Evolutionary conservation across 1,140 invertebrate genomes (phyloP), one percentile per base, ranked within the genome.

Genomic region (Olivierus martensii): DNA sequence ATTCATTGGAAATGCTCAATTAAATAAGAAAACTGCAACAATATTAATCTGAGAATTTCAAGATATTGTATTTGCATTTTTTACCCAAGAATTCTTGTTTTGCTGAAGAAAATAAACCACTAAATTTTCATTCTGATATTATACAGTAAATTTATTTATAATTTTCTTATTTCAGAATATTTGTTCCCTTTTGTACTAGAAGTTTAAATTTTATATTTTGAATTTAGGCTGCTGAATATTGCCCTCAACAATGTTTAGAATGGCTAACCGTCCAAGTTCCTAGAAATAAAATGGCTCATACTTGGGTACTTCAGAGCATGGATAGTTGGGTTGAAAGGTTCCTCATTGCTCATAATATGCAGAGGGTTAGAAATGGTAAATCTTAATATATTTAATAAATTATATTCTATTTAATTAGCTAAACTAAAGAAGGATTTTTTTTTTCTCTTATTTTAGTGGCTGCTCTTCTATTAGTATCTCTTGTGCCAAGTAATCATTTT

Each of bases 271-370:
- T 84, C 22, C 71, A 73, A 58, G 73, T 87, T 3, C 85, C 87
- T 1, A 75, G 87, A 38, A 93, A 91, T 68, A 87, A 90, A 68
- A 74, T 88, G 21, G 85, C 86, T 0, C 87, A 91, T 68, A 75
- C 80, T 41, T 92, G 87, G 83, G 87, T 90, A 0, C 73, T 95
- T 10, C 80, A 82, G 62, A 84, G 82, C 12, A 76, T 91, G 58
- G 87, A 92, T 49, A 81, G 76, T 3, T 93, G 89, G 89, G 73
- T 93, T 37, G 87, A 94, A 70, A 79, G 84, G 55, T 92, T 88
- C 67, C 73, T 95, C 10, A 76, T 94, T 43, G 85, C 80, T 14
- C 83, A 92, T 62, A 77, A 76, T 44, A 88, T 89, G 67, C 84
- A 84, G 52, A 70, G 88, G 34, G 90, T 94, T 46, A 73, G 90